Evolutionary conservation across 2,888 invertebrate species (phyloP).

Genomic region (Noctua fimbriata): DNA sequence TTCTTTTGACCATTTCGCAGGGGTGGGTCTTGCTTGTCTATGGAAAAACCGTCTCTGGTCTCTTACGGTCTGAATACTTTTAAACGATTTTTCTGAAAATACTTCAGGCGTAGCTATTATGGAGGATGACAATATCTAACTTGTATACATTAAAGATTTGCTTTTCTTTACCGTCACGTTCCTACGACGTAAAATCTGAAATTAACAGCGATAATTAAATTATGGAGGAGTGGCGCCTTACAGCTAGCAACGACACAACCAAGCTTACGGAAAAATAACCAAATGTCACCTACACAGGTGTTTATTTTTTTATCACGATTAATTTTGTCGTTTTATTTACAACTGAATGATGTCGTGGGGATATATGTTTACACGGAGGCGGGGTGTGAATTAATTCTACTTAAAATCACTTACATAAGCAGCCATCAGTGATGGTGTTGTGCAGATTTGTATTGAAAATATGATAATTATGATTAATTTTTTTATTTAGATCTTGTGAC

Average conservation of each 20-base stretch:
- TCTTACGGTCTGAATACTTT: not conserved
- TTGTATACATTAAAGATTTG: not conserved
- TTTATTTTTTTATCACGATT: conserved; percentile 84
- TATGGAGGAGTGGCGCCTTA: conserved; percentile 47
- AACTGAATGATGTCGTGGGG: conserved; percentile 80
- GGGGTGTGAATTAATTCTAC: conserved; percentile 76
- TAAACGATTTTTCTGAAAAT: not conserved
- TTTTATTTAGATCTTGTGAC: conserved; percentile 21
- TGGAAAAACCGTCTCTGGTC: not conserved
- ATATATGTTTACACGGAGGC: conserved; percentile 74
- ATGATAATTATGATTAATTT: conserved; percentile 48
- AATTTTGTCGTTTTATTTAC: conserved; percentile 78
- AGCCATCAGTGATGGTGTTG: conserved; percentile 26
- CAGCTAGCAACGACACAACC: conserved; percentile 26
- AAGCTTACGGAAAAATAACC: conserved; percentile 63
- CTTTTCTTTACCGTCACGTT: conserved; percentile 12
- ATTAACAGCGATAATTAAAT: conserved; percentile 55
- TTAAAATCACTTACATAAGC: conserved; percentile 65
- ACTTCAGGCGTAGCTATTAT: not conserved
- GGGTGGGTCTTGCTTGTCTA: not conserved
- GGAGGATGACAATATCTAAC: not conserved
- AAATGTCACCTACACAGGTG: conserved; percentile 75
- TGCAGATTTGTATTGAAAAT: conserved; percentile 34
- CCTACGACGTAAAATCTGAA: conserved; percentile 21
- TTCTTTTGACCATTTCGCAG: not conserved